Conservation (phyloP, 2,888 invertebrate species). For the Cartodere bifasciata region DNA sequence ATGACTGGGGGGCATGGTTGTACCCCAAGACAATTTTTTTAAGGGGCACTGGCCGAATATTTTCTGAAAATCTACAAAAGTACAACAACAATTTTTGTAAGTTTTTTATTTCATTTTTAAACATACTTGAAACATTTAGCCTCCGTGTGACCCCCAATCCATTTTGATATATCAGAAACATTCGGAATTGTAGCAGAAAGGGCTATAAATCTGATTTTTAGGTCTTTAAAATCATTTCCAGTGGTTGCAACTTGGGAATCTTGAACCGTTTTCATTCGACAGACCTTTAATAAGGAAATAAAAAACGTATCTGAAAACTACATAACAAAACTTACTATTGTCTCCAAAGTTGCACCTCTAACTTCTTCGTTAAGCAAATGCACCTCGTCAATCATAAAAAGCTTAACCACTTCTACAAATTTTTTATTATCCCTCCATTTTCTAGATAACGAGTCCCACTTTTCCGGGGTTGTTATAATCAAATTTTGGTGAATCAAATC, state of each 20-base stretch:
- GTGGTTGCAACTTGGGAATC: constrained; percentile 16
- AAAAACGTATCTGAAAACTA: constrained; percentile 4
- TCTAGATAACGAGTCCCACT: constrained; percentile 72
- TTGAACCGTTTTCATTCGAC: constrained; percentile 67
- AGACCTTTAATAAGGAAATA: constrained; percentile 22
- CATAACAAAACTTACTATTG: constrained; percentile 43
- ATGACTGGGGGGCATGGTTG: constrained; percentile 40
- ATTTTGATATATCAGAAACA: constrained; percentile 58
- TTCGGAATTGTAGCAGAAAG: constrained; percentile 72
- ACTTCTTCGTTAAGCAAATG: constrained; percentile 60
- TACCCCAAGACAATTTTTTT: constrained; percentile 61
- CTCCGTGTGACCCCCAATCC: constrained; percentile 44
- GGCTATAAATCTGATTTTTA: constrained; percentile 51
- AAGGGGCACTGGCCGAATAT: constrained; percentile 60
- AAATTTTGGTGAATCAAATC: constrained; percentile 38
- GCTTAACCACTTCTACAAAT: constrained; percentile 47
- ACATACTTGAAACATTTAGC: constrained; percentile 43
- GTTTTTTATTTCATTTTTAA: not conserved
- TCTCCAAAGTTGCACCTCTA: constrained; percentile 66
- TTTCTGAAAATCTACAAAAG: constrained; percentile 50
- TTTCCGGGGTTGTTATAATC: constrained; percentile 72
- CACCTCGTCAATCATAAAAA: constrained; percentile 66
- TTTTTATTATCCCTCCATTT: constrained; percentile 55
- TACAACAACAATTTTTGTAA: not conserved
- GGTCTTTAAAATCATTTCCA: constrained; percentile 11